Conservation (phyloP, 2,888 invertebrate genomes). For the Nephrotoma appendiculata region DNA sequence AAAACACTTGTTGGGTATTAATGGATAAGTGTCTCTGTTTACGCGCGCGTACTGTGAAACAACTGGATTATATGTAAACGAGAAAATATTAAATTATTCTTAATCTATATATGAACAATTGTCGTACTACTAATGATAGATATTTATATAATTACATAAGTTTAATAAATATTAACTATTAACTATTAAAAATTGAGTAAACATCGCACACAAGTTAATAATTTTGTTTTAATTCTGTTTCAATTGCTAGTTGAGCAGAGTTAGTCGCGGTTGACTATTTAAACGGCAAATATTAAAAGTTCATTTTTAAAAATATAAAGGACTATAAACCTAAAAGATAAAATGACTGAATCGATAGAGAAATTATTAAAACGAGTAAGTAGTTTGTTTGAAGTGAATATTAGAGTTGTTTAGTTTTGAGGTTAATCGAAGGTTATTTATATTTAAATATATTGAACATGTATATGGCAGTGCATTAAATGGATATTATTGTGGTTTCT, state of each 20-base stretch:
- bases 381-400: background rate
- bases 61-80: background rate
- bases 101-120: background rate
- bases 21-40: background rate
- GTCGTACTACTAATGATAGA: background rate
- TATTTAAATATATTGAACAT: too few relatives aligned
- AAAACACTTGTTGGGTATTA: background rate
- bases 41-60: background rate
- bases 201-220: background rate
- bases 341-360: background rate
- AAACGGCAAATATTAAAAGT: background rate
- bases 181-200: background rate
- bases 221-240: background rate
- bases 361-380: background rate
- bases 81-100: background rate
- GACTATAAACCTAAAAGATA: background rate
- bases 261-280: background rate
- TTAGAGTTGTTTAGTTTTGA: background rate
- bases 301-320: background rate
- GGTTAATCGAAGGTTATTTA: background rate
- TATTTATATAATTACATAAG: background rate
- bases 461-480: too few relatives aligned
- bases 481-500: too few relatives aligned
- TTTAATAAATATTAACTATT: background rate
- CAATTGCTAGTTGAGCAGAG: background rate